Conservation (phyloP, 2,113 vertebrate species). For the Shinisaurus crocodilurus region DNA sequence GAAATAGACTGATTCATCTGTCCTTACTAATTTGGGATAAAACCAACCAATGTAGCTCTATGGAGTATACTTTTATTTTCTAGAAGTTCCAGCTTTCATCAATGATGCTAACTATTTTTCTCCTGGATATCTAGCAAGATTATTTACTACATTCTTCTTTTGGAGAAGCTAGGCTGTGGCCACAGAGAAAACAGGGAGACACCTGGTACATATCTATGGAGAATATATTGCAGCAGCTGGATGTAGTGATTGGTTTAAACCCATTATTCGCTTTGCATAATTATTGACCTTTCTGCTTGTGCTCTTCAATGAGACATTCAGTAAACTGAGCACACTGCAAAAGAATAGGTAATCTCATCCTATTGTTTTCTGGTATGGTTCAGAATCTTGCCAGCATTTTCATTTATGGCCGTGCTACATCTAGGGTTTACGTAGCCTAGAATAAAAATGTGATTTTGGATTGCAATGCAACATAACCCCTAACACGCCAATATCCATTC, state of each 20-base stretch:
- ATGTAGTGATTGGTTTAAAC: conserved; percentile 58
- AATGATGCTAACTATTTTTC: not conserved
- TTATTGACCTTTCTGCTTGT: conserved; percentile 70
- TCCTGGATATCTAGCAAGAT: conserved; percentile 32
- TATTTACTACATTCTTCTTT: conserved; percentile 48
- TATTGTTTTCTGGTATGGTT: conserved; percentile 20
- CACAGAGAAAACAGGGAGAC: conserved; percentile 41
- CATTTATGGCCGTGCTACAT: conserved; percentile 33
- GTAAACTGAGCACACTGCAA: conserved; percentile 48
- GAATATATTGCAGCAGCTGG: conserved; percentile 65
- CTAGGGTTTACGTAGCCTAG: not conserved
- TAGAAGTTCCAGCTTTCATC: not conserved
- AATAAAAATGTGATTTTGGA: not conserved
- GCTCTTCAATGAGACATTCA: conserved; percentile 58
- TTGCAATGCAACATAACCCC: not conserved
- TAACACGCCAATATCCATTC: not conserved
- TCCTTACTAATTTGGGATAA: not conserved
- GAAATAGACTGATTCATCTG: not conserved
- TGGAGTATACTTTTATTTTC: not conserved
- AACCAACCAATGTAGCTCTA: not conserved
- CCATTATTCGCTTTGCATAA: conserved; percentile 74
- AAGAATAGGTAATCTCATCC: conserved; percentile 45
- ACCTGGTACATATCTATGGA: conserved; percentile 55
- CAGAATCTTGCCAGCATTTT: conserved; percentile 43
- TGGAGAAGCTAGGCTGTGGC: conserved; percentile 7